Conservation (phyloP, 2,113 vertebrate species). For the Rhadina sibilatrix region DNA sequence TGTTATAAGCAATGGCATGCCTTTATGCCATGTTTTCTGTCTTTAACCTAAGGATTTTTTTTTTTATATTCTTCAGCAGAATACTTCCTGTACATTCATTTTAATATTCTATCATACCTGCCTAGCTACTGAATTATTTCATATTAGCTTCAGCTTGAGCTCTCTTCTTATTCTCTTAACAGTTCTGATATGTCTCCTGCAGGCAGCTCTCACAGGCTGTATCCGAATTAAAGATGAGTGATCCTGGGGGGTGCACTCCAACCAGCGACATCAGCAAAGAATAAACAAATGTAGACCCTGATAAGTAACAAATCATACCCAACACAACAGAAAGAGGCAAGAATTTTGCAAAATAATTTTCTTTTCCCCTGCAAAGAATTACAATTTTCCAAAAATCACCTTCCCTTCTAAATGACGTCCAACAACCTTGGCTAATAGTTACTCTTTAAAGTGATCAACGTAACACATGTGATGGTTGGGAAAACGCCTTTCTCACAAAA, state of each 20-base stretch:
- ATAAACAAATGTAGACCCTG: neutral
- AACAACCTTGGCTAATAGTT: neutral
- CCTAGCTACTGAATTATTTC: neutral
- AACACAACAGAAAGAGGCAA: neutral
- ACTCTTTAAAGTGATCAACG: neutral
- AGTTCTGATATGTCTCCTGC: neutral
- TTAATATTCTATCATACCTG: neutral
- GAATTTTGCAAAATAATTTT: neutral
- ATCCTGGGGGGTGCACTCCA: neutral
- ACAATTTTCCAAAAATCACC: neutral
- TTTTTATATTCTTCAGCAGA: neutral
- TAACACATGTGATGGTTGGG: neutral
- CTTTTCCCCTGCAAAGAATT: neutral
- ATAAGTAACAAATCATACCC: neutral
- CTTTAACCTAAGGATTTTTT: neutral
- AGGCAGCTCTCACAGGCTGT: fast-evolving
- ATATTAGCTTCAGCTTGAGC: neutral
- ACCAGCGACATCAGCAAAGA: neutral
- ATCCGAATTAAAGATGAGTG: neutral
- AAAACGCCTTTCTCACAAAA: neutral
- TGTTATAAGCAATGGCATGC: neutral
- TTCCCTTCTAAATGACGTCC: neutral
- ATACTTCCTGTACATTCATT: neutral
- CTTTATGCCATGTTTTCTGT: neutral
- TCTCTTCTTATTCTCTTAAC: neutral